Base-by-base conservation (phyloP, 2,797 vertebrate genomes). In the Novumbra hubbsi region DNA sequence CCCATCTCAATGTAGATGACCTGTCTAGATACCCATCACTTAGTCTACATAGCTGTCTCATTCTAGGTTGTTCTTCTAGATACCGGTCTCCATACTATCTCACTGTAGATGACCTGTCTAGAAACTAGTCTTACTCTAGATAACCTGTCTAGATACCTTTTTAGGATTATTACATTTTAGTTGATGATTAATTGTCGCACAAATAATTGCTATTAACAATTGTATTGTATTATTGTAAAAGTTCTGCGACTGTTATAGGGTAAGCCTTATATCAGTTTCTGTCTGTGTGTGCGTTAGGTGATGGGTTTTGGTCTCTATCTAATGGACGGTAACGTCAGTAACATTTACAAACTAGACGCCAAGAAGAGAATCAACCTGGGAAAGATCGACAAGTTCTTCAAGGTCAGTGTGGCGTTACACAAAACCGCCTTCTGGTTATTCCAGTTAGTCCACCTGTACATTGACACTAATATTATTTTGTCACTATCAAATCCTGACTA, bases 291-390 rank as follows among this genome's bases (percentile, higher is more conserved):
- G 28, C 76, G 86, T 65, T 85, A 99, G 98, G 98, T 99, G 5
- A 99, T 99, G 98, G 98, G 98, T 1, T 99, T 99, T 79, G 98
- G 98, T 3, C 91, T 99, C 76, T 99, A 98, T 79, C 89, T 99
- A 69, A 99, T 99, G 95, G 98, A 99, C 74, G 98, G 98, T 72
- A 95, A 87, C 70, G 95, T 95, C 87, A 98, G 98, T 91, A 99
- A 97, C 90, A 97, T 99, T 87, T 99, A 99, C 88, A 99, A 99
- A 76, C 82, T 99, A 38, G 98, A 99, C 52, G 94, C 98, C 74
- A 99, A 99, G 93, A 99, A 99, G 88, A 96, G 97, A 82, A 97
- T 99, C 75, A 99, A 99, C 89, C 91, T 99, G 85, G 93, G 92
- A 71, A 99, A 96, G 90, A 99, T 99, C 16, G 98, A 99, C 90